Evolutionary conservation across 2,888 invertebrate species (phyloP).

Genomic region (Philonicus albiceps): DNA sequence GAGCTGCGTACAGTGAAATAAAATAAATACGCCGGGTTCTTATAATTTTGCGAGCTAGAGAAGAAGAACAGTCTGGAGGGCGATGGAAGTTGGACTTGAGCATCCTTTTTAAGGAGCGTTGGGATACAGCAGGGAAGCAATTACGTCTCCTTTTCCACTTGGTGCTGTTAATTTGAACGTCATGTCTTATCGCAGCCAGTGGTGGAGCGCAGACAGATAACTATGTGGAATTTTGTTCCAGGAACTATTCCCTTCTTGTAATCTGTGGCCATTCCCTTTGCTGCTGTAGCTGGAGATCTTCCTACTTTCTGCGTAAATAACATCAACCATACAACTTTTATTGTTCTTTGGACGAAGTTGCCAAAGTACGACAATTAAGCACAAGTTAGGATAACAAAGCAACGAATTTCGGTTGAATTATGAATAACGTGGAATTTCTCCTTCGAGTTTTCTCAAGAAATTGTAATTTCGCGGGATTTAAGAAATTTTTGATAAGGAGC

Average conservation of each 20-base stretch:
- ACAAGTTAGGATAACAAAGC: constrained; percentile 19
- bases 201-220: background rate
- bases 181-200: background rate
- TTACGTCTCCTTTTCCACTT: background rate
- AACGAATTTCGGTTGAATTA: constrained; percentile 13
- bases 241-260: background rate
- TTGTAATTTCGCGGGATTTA: constrained; percentile 11
- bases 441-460: background rate
- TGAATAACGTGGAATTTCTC: constrained; percentile 20
- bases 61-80: background rate
- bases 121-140: background rate
- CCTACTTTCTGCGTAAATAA: constrained; percentile 16
- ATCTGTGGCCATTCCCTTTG: constrained; percentile 17
- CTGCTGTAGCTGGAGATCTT: background rate
- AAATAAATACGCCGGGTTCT: background rate
- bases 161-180: background rate
- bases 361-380: constrained; percentile 26
- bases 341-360: constrained; percentile 25
- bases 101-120: background rate
- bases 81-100: background rate
- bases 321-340: constrained; percentile 8
- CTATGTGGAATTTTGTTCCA: background rate
- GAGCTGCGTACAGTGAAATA: background rate
- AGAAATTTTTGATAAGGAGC: constrained; percentile 18
- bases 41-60: background rate